A percentile compares a stretch with the other conserved stretches of the same genome.
Evolutionary conservation across 2,888 invertebrate genomes (phyloP).

Genomic region (Carpatolechia fugitivella): DNA sequence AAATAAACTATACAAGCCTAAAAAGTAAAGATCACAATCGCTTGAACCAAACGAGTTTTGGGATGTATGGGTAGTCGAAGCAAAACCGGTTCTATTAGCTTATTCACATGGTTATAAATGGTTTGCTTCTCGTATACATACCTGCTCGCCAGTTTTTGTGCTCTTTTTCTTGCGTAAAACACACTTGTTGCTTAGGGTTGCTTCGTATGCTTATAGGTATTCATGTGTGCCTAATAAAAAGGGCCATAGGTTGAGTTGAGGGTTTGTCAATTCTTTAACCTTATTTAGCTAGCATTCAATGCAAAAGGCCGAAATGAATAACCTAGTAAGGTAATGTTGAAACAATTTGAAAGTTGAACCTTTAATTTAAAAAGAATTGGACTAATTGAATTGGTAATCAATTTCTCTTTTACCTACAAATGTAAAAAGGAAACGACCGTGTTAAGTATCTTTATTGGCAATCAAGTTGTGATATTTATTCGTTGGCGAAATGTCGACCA

Average conservation of each 20-base stretch:
- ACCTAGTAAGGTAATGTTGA: background rate
- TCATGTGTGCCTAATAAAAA: background rate
- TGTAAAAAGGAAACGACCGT: background rate
- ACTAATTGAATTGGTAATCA: background rate
- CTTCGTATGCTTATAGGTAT: constrained; percentile 20
- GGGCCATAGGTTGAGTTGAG: background rate
- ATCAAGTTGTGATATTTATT: background rate
- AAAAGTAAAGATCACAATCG: constrained; percentile 53
- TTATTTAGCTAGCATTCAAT: background rate
- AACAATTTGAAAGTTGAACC: background rate
- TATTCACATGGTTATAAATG: constrained; percentile 59
- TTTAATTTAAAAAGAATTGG: background rate
- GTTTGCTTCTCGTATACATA: constrained; percentile 47
- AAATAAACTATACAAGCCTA: background rate
- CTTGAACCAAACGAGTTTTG: constrained; percentile 37
- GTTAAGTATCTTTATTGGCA: background rate
- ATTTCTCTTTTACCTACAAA: background rate
- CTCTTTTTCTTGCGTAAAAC: constrained; percentile 67
- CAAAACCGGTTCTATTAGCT: constrained; percentile 62
- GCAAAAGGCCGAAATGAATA: background rate
- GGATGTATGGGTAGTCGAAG: constrained; percentile 40
- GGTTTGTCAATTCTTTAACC: background rate
- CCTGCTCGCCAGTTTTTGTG: constrained; percentile 69
- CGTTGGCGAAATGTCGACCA: too few relatives aligned
- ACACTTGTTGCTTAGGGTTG: constrained; percentile 74